Percentiles rank a stretch among this genome's conserved stretches.
phyloP scores from a whole-genome alignment of 2,113 vertebrate species.

The Hippocampus comes region DNA sequence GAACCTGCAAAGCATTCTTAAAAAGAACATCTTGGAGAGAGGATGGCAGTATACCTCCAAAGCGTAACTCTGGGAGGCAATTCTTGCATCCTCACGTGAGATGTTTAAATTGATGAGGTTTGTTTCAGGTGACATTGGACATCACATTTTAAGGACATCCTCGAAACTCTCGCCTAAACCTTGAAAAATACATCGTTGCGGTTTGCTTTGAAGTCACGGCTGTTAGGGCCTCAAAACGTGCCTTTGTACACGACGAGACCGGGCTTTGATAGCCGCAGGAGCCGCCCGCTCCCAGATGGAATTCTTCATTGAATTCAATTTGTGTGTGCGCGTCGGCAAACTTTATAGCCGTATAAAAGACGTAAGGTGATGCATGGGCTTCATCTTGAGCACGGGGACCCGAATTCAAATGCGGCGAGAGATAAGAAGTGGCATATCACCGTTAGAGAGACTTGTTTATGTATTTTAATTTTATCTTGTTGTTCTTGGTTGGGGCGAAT shows the following conservation, averaged over 20 bases:
- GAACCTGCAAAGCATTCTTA: neutral
- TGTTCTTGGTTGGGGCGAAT: constrained; percentile 17
- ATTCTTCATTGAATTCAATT: constrained; percentile 51
- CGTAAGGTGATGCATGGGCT: constrained; percentile 21
- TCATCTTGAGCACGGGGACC: constrained; percentile 24
- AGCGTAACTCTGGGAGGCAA: neutral
- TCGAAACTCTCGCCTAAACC: constrained; percentile 17
- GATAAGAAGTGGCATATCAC: constrained; percentile 4
- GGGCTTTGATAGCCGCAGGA: constrained; percentile 45
- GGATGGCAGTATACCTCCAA: neutral
- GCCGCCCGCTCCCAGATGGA: constrained; percentile 50
- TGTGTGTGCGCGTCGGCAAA: constrained; percentile 31
- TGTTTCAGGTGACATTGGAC: neutral
- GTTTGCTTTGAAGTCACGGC: constrained; percentile 21
- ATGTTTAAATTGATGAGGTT: neutral
- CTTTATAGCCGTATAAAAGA: constrained; percentile 35
- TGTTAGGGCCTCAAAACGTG: constrained; percentile 18
- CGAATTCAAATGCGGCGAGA: constrained; percentile 14
- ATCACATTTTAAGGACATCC: no score
- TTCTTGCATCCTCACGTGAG: neutral
- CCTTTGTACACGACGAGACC: constrained; percentile 45
- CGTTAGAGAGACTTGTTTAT: constrained; percentile 1
- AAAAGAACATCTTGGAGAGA: neutral
- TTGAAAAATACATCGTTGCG: constrained; percentile 13
- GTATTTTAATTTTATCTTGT: constrained; percentile 2